These are phyloP conservation scores for Unio delphinus DNA, from an alignment of 2,888 invertebrate genomes.

Conservation along the genomic window DNA sequence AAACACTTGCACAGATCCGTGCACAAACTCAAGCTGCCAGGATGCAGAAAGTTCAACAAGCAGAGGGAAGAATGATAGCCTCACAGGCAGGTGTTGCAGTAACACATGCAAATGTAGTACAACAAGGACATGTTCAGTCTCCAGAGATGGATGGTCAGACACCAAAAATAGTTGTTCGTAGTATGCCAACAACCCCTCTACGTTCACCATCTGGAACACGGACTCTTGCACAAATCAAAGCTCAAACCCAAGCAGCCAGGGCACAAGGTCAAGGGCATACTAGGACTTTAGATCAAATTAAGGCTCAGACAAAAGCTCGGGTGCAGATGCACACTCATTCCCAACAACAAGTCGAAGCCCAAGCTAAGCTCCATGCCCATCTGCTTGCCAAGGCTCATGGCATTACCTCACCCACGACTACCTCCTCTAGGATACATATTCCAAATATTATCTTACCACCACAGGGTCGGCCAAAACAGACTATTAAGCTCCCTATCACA, in stretches of 20 bases:
- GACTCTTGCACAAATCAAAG: conserved; percentile 65
- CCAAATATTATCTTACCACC: conserved; percentile 33
- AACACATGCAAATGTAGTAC: conserved; percentile 14
- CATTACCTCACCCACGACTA: conserved; percentile 13
- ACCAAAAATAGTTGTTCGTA: conserved; percentile 24
- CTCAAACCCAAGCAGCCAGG: conserved; percentile 60
- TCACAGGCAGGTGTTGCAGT: conserved; percentile 18
- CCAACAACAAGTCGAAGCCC: conserved; percentile 34
- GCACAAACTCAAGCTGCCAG: conserved; percentile 58
- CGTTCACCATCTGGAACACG: conserved; percentile 49
- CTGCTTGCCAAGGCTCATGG: conserved; percentile 27
- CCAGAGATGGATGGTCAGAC: conserved; percentile 22
- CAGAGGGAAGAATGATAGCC: conserved; percentile 35
- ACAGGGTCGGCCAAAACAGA: conserved; percentile 21
- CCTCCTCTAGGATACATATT: conserved; percentile 17
- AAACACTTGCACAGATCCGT: conserved; percentile 58
- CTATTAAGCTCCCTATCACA: conserved; percentile 8
- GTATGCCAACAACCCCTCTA: conserved; percentile 17
- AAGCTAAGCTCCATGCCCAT: conserved; percentile 37
- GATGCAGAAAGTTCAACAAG: conserved; percentile 36
- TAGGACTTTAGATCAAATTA: conserved; percentile 68
- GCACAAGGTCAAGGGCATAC: conserved; percentile 48
- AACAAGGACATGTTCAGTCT: conserved; percentile 22
- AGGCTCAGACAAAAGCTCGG: conserved; percentile 51
- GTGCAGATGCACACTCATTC: conserved; percentile 28